Conservation (phyloP, 2,113 vertebrate genomes). For the Paradisaea rubra region DNA sequence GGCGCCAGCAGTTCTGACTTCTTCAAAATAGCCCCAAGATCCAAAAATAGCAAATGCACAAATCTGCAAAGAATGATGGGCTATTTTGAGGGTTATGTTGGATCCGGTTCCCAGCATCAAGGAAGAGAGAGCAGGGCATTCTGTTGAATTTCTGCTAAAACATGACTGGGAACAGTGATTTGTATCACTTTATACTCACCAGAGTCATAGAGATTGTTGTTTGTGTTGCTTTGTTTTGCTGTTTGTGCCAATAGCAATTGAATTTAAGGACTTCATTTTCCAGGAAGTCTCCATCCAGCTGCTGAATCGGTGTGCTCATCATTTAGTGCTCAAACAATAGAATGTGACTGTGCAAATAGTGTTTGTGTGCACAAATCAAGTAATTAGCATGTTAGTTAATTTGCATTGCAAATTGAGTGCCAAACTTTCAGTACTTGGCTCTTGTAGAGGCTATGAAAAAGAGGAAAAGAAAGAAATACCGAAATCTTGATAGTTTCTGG, state of each 20-base stretch:
- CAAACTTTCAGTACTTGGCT: slow-evolving; percentile 5
- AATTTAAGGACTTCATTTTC: slow-evolving; percentile 47
- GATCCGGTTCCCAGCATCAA: slow-evolving; percentile 24
- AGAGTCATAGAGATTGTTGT: background rate
- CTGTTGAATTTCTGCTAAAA: background rate
- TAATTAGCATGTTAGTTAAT: slow-evolving; percentile 1
- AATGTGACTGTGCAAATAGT: background rate
- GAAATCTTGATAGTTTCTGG: background rate
- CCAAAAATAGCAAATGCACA: slow-evolving; percentile 33
- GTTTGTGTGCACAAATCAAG: slow-evolving; percentile 26
- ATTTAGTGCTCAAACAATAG: slow-evolving; percentile 19
- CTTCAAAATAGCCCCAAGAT: slow-evolving; percentile 15
- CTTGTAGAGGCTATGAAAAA: background rate
- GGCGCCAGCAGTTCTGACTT: background rate
- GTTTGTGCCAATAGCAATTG: slow-evolving; percentile 29
- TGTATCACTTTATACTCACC: background rate
- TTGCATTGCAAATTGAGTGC: background rate
- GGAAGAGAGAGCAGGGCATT: background rate
- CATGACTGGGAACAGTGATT: background rate
- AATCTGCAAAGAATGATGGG: slow-evolving; percentile 35
- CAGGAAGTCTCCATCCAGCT: slow-evolving; percentile 22
- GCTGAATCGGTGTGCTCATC: background rate
- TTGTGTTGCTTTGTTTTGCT: slow-evolving; percentile 34
- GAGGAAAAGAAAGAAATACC: background rate
- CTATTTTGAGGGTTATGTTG: slow-evolving; percentile 22